phyloP scores from a whole-genome alignment of 37 sponge, comb jelly and placozoan species.

The Halisarca cf. caerulea region DNA sequence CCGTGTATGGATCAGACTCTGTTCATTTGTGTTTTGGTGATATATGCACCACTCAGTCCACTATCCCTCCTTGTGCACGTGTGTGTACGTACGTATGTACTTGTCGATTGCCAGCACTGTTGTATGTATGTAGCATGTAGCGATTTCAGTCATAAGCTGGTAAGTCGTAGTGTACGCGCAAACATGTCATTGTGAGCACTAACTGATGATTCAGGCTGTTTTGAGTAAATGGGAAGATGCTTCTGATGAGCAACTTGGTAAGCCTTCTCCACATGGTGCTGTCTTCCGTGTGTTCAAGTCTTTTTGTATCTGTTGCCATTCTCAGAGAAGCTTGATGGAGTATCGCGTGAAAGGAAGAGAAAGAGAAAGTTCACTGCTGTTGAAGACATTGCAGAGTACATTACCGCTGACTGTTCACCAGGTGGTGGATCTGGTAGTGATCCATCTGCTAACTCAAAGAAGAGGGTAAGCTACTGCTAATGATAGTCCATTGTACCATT shows the following conservation, averaged over 20 bases:
- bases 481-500: not conserved
- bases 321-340: slow-evolving; percentile 71
- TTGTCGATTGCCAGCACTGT: no score
- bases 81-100: no score
- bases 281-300: not conserved
- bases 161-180: no score
- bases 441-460: slow-evolving; percentile 12
- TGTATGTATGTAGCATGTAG: no score
- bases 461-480: slow-evolving; percentile 48
- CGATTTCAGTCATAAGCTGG: no score
- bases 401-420: not conserved
- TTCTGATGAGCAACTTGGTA: slow-evolving; percentile 18
- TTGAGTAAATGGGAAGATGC: slow-evolving; percentile 24
- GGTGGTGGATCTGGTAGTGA: not conserved
- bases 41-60: no score
- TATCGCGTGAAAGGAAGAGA: slow-evolving; percentile 39
- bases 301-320: no score
- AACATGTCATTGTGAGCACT: no score
- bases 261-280: not conserved
- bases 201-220: no score
- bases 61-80: no score
- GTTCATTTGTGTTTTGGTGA: no score
- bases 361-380: slow-evolving; percentile 38
- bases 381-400: slow-evolving; percentile 18
- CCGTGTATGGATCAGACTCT: no score